phyloP scores from a whole-genome alignment of 1,140 invertebrate genomes.

The Armadillidium nasatum region DNA sequence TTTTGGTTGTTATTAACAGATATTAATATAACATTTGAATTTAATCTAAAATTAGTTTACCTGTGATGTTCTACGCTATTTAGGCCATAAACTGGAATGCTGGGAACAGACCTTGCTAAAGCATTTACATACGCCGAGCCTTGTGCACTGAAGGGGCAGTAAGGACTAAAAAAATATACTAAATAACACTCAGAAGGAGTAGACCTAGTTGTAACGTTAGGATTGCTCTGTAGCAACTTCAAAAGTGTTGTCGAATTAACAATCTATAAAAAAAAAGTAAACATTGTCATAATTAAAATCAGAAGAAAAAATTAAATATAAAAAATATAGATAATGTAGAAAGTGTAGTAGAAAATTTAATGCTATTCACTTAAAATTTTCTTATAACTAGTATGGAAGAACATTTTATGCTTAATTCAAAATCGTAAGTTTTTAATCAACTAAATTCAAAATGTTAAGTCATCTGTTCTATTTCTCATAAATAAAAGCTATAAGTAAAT shows the following conservation, averaged over 20 bases:
- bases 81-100: slow-evolving; percentile 79
- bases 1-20: background rate
- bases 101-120: slow-evolving; percentile 73
- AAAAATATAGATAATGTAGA: too few species aligned
- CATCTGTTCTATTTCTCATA: too few species aligned
- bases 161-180: slow-evolving; percentile 82
- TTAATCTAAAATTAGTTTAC: too few species aligned
- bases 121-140: slow-evolving; percentile 88
- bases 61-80: slow-evolving; percentile 60
- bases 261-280: slow-evolving; percentile 37
- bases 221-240: slow-evolving; percentile 55
- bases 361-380: too few species aligned
- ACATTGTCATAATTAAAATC: background rate
- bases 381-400: too few species aligned
- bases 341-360: too few species aligned
- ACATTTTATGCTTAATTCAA: too few species aligned
- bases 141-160: slow-evolving; percentile 82
- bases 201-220: slow-evolving; percentile 53
- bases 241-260: slow-evolving; percentile 56
- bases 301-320: too few species aligned
- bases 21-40: background rate
- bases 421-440: too few species aligned
- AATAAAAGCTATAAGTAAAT: too few species aligned
- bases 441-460: too few species aligned
- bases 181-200: slow-evolving; percentile 66